phyloP scores from a whole-genome alignment of 1,140 invertebrate genomes.

The Trachelipus rathkii region DNA sequence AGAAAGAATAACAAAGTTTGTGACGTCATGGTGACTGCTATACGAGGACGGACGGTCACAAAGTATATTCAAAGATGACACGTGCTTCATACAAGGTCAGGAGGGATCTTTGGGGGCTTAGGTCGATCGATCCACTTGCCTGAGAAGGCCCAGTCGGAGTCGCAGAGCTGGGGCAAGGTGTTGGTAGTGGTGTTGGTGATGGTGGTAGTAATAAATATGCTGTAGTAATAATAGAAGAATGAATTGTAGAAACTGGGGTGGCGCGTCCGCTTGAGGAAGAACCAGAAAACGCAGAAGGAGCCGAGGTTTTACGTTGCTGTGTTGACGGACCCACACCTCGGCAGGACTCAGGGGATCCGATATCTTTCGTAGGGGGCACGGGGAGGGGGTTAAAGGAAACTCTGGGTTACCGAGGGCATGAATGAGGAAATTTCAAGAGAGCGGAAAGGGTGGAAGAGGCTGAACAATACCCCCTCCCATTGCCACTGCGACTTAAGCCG shows the following conservation, averaged over 20 bases:
- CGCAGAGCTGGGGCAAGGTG: neutral
- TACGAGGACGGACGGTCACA: neutral
- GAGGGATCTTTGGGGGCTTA: too few relatives aligned
- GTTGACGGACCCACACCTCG: neutral
- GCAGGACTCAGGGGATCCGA: constrained; percentile 5
- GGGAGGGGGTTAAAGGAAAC: constrained; percentile 8
- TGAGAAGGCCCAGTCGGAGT: neutral
- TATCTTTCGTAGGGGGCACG: constrained; percentile 22
- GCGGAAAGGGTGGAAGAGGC: constrained; percentile 13
- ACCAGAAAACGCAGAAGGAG: constrained; percentile 28
- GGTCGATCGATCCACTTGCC: neutral
- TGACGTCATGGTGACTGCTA: too few relatives aligned
- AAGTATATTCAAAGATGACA: neutral
- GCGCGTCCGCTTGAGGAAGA: constrained; percentile 28
- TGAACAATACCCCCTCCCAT: too few relatives aligned
- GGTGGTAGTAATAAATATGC: constrained; percentile 28
- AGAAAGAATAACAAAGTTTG: too few relatives aligned
- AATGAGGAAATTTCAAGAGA: neutral
- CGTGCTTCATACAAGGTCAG: neutral
- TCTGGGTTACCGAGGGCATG: neutral
- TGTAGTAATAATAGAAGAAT: constrained; percentile 12
- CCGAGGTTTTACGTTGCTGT: constrained; percentile 26
- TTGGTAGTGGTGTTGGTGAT: too few relatives aligned
- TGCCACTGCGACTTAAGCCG: constrained; percentile 10
- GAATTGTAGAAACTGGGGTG: constrained; percentile 21